These are phyloP conservation scores for Calephelis virginiensis DNA, from an alignment of 1,140 invertebrate species.

Conservation along the genomic window DNA sequence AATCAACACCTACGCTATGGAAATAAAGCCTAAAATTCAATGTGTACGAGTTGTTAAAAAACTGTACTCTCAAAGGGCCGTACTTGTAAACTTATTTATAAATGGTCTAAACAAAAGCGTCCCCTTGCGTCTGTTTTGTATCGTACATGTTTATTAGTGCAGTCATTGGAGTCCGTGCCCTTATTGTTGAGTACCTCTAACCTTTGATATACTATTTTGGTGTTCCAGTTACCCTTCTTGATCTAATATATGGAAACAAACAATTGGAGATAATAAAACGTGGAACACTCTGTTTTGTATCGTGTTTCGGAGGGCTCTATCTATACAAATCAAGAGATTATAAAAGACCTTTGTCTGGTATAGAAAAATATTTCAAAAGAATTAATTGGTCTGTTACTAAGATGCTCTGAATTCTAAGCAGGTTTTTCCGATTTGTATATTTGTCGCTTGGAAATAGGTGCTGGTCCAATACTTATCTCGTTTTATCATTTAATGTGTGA, in stretches of 20 bases:
- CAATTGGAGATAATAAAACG: constrained; percentile 15
- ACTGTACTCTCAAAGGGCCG: constrained; percentile 44
- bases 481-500: too few relatives aligned
- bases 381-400: too few relatives aligned
- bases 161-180: constrained; percentile 28
- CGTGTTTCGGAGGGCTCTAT: neutral
- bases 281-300: constrained; percentile 7
- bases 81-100: constrained; percentile 58
- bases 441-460: too few relatives aligned
- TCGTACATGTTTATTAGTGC: constrained; percentile 55
- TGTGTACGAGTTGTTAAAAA: constrained; percentile 6
- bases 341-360: too few relatives aligned
- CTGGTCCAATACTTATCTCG: too few relatives aligned
- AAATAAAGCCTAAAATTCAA: constrained; percentile 1
- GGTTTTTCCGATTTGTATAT: too few relatives aligned
- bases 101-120: constrained; percentile 51
- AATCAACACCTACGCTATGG: neutral
- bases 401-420: too few relatives aligned
- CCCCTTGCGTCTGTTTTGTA: constrained; percentile 58
- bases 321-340: too few relatives aligned
- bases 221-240: constrained; percentile 30
- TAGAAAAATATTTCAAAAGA: too few relatives aligned
- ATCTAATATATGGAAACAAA: constrained; percentile 27
- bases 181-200: constrained; percentile 23
- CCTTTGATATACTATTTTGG: constrained; percentile 37